Base-by-base conservation (phyloP, 2,888 invertebrate species). In the Netelia melanura region DNA sequence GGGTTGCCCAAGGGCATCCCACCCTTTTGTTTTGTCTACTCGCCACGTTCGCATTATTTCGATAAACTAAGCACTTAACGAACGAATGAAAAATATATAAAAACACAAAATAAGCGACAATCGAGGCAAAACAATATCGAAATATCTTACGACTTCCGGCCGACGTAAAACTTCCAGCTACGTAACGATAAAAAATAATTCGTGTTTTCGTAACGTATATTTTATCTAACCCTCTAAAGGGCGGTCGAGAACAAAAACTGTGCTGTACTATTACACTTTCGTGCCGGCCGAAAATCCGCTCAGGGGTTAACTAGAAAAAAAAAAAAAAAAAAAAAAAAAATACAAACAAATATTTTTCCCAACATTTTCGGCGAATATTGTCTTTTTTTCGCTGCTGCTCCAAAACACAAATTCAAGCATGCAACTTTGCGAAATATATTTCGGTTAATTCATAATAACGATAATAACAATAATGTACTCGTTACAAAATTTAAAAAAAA, bases 361-460 rank as follows among this genome's bases (percentile, higher is more conserved):
- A 14, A 48, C 1, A 1, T 48, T 48, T 48, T 48, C 11, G 6
- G 8, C 11, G 48, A 48, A 9, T 14, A 48, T 70, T 43, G 23
- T 80, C 21, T 21, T 38, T 80, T 80, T 65, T 48, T 38, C 74
- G 62, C 25, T 10, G 79, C 72, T 67, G 54, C 21, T 64, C 23
- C 10, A 67, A 77, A 84, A 38, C 75, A 82, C 52, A 76, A 85
- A 83, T 76, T 71, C 17, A 85, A 80, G 67, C 85, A 85, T 85
- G 85, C 85, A 43, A 80, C 48, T 62, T 54, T 80, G 79, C 79
- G 48, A 44, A 72, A 85, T 82, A 85, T 82, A 76, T 52, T 21
- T 52, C 38, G 44, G 52, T 82, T 71, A 43, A 76, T 52, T 30
- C 17, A 56, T 84, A 21, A 71, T 38, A 6, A 38, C 38, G 38